Evolutionary conservation across 2,888 invertebrate genomes (phyloP), one percentile per base, ranked within the genome.

Genomic region (Epinotia demarniana): DNA sequence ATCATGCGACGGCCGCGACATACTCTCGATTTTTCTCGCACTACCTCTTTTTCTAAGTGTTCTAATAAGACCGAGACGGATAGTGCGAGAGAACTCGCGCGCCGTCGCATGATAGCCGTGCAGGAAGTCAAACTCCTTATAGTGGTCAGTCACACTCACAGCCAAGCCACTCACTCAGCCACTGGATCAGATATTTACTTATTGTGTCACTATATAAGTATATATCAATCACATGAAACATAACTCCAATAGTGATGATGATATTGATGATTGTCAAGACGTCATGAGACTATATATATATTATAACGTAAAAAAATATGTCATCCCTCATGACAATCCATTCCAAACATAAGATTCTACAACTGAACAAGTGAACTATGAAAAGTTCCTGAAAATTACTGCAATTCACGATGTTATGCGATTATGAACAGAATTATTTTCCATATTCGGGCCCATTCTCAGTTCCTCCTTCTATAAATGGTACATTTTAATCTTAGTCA

Each of bases 401-500:
- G 39, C 9, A 39, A 39, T 39, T 33, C 33, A 33, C 33, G 6
- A 0, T 6, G 6, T 39, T 39, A 9, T 39, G 39, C 39, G 39
- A 9, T 39, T 8, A 39, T 39, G 9, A 61, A 11, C 19, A 49
- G 12, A 18, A n/a, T 61, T 33, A 64, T 57, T 67, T 61, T 43
- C 66, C 71, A 61, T 75, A 67, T 75, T 67, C 4, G 33, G 61
- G 33, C 5, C 11, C 46, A 57, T 13, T 12, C 6, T 27, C 61
- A 66, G 2, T 53, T 53, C 71, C 27, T 75, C 39, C 43, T 72
- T 57, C 66, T 55, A 72, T 71, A 75, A 57, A 72, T 72, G 67
- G 19, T 57, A 67, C 71, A 57, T 49, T 66, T 27, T 61, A 53
- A 61, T 72, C 75, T 75, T 53, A 72, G 61, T 75, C 75, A 75